A percentile compares a stretch with the other conserved stretches of the same genome.
These are phyloP conservation scores for Carabus problematicus DNA, from an alignment of 2,888 invertebrate genomes.

Conservation along the genomic window DNA sequence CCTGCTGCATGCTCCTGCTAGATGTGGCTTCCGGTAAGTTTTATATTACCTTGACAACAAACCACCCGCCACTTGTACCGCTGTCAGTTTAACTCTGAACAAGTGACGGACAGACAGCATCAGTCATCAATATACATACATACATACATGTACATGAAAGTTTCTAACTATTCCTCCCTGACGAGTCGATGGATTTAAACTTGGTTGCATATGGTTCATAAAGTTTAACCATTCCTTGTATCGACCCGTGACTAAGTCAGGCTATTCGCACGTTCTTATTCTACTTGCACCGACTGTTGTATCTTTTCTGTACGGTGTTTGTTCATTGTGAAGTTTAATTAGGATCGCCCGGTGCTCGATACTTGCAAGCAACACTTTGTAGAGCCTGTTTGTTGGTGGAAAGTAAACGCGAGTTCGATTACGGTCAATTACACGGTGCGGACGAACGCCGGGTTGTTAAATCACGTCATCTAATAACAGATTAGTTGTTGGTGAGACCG, in stretches of 20 bases:
- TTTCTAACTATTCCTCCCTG: too few relatives aligned
- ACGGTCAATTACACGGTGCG: conserved; percentile 42
- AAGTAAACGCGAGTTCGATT: conserved; percentile 41
- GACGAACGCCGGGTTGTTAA: conserved; percentile 52
- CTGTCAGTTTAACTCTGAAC: too few relatives aligned
- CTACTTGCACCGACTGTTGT: background rate
- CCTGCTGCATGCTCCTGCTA: conserved; percentile 1
- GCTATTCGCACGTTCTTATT: too few relatives aligned
- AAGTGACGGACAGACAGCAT: too few relatives aligned
- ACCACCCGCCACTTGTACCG: too few relatives aligned
- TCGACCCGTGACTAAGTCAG: conserved; percentile 6
- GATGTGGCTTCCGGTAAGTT: conserved; percentile 17
- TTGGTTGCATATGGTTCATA: too few relatives aligned
- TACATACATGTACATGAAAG: too few relatives aligned
- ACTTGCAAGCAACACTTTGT: too few relatives aligned
- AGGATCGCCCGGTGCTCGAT: too few relatives aligned
- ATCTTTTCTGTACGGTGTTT: background rate
- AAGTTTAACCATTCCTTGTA: background rate
- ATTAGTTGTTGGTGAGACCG: conserved; percentile 56
- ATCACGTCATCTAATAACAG: conserved; percentile 57
- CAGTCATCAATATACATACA: too few relatives aligned
- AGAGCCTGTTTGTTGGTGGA: conserved; percentile 9
- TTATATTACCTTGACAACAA: background rate
- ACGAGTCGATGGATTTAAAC: too few relatives aligned
- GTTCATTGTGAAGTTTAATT: conserved; percentile 34